Base-by-base conservation (phyloP, 2,888 invertebrate species). In the Beris chalybata region DNA sequence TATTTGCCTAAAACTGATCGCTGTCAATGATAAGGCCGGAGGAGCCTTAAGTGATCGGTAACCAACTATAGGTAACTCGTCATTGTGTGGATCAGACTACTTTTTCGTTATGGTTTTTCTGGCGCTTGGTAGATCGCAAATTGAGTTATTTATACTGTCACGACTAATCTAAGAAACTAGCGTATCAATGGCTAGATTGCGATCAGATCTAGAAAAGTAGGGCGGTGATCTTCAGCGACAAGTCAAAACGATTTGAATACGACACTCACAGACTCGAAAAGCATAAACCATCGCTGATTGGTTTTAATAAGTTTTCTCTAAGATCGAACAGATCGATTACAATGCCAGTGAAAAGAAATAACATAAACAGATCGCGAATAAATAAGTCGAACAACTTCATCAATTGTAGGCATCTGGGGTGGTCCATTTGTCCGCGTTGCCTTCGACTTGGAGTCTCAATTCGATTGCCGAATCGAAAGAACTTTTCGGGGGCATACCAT, bases 401-500 rank as follows among this genome's bases (percentile, higher is more conserved):
- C 65, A 66, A 68, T 66, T 68, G 65, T 68, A 13, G 55, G 52
- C 13, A 52, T 50, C 50, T 57, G 43, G 63, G 68, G 68, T 68
- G 68, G 68, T 68, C 68, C 68, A 61, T 59, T 68, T 68, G 68
- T 68, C 65, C 56, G 50, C 61, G 65, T 50, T 56, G 56, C 38
- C 38, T 43, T 61, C 50, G 52, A 29, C 30, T 52, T 22, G 22
- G 9, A 50, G 22, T 50, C 61, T 50, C 50, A 32, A 30, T 38
- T 61, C 57, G 57, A 29, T 61, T 31, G 61, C 48, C 3, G 38
- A 56, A 53, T 31, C 53, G 12, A 29, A 53, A 53, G 30, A 9
- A 56, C 7, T 11, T 56, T 22, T n/a, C 4, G n/a, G 15, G 13
- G 38, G 55, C 32, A 56, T 38, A 38, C 55, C 43, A 38, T 43